Conservation (phyloP, 2,888 invertebrate genomes). For the Cheilosia impressa region DNA sequence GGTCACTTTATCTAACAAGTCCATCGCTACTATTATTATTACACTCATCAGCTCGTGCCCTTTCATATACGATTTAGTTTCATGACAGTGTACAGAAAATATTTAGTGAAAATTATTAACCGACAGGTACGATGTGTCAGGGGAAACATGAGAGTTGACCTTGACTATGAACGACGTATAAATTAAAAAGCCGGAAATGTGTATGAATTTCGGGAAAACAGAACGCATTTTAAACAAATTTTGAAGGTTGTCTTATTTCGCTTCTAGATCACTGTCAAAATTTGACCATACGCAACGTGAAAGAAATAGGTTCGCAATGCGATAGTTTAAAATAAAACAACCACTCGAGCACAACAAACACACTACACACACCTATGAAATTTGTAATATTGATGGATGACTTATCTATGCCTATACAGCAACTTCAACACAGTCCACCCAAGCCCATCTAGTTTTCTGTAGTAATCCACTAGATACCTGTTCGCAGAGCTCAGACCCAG, state of each 20-base stretch:
- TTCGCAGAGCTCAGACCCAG: conserved; percentile 1
- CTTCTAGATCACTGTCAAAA: not conserved
- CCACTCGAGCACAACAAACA: not conserved
- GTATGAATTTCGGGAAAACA: not conserved
- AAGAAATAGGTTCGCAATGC: too few species aligned
- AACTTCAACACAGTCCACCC: conserved; percentile 9
- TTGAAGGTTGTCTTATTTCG: not conserved
- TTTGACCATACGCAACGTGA: too few species aligned
- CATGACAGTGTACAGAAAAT: too few species aligned
- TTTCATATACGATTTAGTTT: too few species aligned
- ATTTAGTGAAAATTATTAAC: too few species aligned
- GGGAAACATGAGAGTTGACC: not conserved
- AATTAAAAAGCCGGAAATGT: not conserved
- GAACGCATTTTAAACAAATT: not conserved
- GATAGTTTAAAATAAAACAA: not conserved
- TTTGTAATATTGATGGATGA: not conserved
- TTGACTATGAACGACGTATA: not conserved
- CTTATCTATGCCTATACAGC: not conserved
- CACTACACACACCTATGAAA: not conserved
- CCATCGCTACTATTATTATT: too few species aligned
- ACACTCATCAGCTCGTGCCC: too few species aligned
- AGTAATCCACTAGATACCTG: conserved; percentile 36
- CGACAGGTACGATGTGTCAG: not conserved
- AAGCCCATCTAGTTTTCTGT: conserved; percentile 33
- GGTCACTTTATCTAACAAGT: too few species aligned